These are phyloP conservation scores for Oconnorella tubifera DNA, from an alignment of 2,888 invertebrate genomes.

Conservation along the genomic window DNA sequence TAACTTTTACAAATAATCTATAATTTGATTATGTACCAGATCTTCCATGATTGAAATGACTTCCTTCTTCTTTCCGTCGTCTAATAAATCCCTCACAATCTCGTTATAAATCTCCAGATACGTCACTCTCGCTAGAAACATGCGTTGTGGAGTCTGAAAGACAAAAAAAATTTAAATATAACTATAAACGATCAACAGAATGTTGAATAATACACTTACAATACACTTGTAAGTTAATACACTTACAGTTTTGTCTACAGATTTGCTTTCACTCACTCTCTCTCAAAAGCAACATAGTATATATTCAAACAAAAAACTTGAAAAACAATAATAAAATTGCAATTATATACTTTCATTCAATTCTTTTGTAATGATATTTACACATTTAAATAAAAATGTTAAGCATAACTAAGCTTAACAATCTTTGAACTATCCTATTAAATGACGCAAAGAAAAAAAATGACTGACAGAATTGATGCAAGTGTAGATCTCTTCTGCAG, in stretches of 20 bases:
- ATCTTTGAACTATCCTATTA: too few relatives aligned
- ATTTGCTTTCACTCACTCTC: too few relatives aligned
- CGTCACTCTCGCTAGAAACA: slow-evolving; percentile 76
- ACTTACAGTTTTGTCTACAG: too few relatives aligned
- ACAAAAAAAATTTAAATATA: slow-evolving; percentile 59
- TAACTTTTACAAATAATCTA: too few relatives aligned
- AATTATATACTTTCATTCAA: too few relatives aligned
- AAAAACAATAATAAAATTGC: too few relatives aligned
- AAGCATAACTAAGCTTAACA: background rate
- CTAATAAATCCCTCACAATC: slow-evolving; percentile 72
- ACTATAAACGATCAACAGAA: background rate
- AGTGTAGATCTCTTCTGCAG: background rate
- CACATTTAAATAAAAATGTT: too few relatives aligned
- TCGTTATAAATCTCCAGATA: slow-evolving; percentile 99
- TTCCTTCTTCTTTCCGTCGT: slow-evolving; percentile 17
- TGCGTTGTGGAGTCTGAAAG: slow-evolving; percentile 60
- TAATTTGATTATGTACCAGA: background rate
- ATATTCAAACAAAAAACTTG: too few relatives aligned
- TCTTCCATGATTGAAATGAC: background rate
- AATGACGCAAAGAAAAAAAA: too few relatives aligned
- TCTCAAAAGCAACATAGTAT: too few relatives aligned
- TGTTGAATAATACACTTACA: background rate
- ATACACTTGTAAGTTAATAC: background rate
- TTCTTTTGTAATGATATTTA: too few relatives aligned
- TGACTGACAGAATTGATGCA: too few relatives aligned